Conservation (phyloP, 2,113 vertebrate species). For the Podarcis muralis region DNA sequence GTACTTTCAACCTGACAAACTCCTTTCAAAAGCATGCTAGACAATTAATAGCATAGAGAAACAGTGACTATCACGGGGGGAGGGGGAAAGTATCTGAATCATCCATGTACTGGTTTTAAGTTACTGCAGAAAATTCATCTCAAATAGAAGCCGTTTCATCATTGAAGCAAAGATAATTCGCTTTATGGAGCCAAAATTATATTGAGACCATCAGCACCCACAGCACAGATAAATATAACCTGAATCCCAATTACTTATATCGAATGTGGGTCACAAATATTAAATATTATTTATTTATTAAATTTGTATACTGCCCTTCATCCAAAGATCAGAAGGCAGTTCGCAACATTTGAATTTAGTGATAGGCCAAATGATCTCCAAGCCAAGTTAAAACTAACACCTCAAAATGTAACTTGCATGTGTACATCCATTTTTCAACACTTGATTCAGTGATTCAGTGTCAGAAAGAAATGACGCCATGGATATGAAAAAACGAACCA, state of each 20-base stretch:
- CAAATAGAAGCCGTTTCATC: conserved; percentile 59
- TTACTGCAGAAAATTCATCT: conserved; percentile 60
- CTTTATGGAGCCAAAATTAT: conserved; percentile 46
- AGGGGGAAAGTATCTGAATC: conserved; percentile 29
- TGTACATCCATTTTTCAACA: neutral
- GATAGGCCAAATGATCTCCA: neutral
- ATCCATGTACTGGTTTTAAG: conserved; percentile 60
- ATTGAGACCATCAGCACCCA: conserved; percentile 30
- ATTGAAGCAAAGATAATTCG: conserved; percentile 54
- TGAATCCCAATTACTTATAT: neutral
- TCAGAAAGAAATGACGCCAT: neutral
- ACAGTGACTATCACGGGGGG: neutral
- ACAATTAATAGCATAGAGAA: conserved; percentile 71
- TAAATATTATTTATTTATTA: neutral
- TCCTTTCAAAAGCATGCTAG: conserved; percentile 65
- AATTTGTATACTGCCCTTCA: too few species aligned
- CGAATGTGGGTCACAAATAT: neutral
- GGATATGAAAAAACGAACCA: conserved; percentile 49
- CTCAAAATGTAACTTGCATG: neutral
- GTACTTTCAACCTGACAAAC: conserved; percentile 62
- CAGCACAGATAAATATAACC: neutral
- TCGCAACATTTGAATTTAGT: neutral
- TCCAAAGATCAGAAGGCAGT: too few species aligned
- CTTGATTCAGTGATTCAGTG: neutral
- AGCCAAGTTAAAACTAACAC: neutral